These are phyloP conservation scores for Falco biarmicus DNA, from an alignment of 2,797 vertebrate genomes.

Conservation along the genomic window DNA sequence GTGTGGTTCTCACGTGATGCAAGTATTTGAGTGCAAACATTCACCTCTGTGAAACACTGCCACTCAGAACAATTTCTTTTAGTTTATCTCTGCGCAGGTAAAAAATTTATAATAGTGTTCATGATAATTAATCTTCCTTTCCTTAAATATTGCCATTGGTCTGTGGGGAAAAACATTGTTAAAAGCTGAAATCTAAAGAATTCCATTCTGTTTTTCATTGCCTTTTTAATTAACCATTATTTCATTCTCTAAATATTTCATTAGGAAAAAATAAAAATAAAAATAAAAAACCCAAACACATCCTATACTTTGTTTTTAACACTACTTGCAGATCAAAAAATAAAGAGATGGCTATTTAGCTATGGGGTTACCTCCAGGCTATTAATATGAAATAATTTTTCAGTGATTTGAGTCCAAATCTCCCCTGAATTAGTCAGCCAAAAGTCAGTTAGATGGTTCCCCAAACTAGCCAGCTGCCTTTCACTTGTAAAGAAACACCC, in stretches of 20 bases:
- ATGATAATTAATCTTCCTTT: neutral
- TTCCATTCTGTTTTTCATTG: neutral
- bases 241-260: neutral
- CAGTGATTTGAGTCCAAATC: neutral
- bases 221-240: neutral
- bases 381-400: neutral
- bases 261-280: neutral
- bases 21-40: neutral
- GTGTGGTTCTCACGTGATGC: rapidly evolving
- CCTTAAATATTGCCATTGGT: neutral
- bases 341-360: neutral
- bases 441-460: neutral
- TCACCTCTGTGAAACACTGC: neutral
- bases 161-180: neutral
- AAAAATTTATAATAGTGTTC: neutral
- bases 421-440: neutral
- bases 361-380: neutral
- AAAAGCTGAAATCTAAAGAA: neutral
- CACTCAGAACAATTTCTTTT: neutral
- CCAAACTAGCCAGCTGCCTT: neutral
- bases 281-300: rapidly evolving
- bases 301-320: neutral
- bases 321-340: neutral
- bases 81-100: neutral
- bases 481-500: neutral